phyloP scores from a whole-genome alignment of 1,140 invertebrate genomes.

The Zaprionus inermis region DNA sequence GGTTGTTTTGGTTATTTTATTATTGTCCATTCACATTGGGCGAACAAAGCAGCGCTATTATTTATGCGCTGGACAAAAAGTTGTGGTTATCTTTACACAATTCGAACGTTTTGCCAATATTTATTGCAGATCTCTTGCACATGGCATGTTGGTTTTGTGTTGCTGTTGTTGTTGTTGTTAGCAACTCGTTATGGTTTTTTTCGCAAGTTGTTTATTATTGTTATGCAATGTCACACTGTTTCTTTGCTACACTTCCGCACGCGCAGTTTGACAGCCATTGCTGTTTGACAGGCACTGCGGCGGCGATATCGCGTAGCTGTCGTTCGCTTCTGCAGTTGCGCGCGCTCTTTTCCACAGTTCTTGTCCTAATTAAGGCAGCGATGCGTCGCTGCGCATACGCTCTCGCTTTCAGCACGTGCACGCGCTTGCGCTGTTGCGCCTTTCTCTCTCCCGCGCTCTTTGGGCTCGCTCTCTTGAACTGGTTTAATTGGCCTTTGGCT shows the following conservation, averaged over 20 bases:
- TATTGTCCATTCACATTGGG: slow-evolving; percentile 26
- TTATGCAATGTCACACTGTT: slow-evolving; percentile 61
- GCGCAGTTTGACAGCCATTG: slow-evolving; percentile 53
- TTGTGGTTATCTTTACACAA: slow-evolving; percentile 65
- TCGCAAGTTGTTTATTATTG: slow-evolving; percentile 32
- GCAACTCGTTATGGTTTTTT: slow-evolving; percentile 45
- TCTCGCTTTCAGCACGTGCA: too few species aligned
- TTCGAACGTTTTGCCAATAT: slow-evolving; percentile 62
- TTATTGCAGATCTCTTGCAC: slow-evolving; percentile 60
- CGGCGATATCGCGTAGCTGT: neutral
- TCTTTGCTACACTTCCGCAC: slow-evolving; percentile 18
- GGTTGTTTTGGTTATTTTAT: slow-evolving; percentile 3
- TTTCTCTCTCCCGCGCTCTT: neutral
- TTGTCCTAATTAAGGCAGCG: slow-evolving; percentile 62
- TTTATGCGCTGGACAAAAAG: slow-evolving; percentile 21
- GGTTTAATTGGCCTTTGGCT: slow-evolving; percentile 32
- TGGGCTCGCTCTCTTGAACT: slow-evolving; percentile 28
- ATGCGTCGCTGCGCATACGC: too few species aligned
- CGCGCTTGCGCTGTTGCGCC: slow-evolving; percentile 22
- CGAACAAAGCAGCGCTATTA: slow-evolving; percentile 70
- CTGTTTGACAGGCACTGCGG: too few species aligned
- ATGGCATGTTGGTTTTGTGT: slow-evolving; percentile 12
- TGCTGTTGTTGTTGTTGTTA: slow-evolving; percentile 38
- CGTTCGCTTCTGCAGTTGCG: neutral
- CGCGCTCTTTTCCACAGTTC: slow-evolving; percentile 41